phyloP scores from a whole-genome alignment of 1,140 invertebrate species.

The Drosophila truncata region DNA sequence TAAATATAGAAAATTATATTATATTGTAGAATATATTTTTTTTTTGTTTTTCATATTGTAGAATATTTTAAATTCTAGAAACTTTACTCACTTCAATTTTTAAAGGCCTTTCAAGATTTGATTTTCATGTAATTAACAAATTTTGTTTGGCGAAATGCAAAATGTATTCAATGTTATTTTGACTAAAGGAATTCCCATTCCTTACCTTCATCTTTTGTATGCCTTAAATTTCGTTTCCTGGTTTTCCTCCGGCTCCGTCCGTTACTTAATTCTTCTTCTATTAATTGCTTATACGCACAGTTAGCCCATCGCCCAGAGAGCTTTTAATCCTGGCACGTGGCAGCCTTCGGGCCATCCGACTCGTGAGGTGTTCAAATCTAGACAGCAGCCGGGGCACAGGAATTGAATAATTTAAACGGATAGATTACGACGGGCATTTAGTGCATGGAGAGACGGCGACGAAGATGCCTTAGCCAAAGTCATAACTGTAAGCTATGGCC shows the following conservation, averaged over 20 bases:
- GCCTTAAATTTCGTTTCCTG: neutral
- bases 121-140: neutral
- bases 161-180: neutral
- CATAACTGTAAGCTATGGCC: constrained; percentile 38
- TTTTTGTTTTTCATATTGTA: neutral
- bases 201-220: neutral
- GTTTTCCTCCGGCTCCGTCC: neutral
- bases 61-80: neutral
- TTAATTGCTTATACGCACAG: constrained; percentile 49
- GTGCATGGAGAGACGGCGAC: constrained; percentile 1
- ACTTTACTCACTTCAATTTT: neutral
- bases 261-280: constrained; percentile 19
- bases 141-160: neutral
- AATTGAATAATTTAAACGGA: constrained; percentile 55
- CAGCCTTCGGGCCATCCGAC: constrained; percentile 26
- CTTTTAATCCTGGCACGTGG: constrained; percentile 54
- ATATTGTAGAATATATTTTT: no score
- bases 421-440: constrained; percentile 39
- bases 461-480: constrained; percentile 20
- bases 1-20: no score
- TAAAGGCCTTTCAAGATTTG: neutral
- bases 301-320: constrained; percentile 30
- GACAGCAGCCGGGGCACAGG: constrained; percentile 21
- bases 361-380: constrained; percentile 35
- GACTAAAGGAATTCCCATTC: neutral